These are phyloP conservation scores for Dione vanillae DNA, from an alignment of 2,888 invertebrate genomes.

Conservation along the genomic window DNA sequence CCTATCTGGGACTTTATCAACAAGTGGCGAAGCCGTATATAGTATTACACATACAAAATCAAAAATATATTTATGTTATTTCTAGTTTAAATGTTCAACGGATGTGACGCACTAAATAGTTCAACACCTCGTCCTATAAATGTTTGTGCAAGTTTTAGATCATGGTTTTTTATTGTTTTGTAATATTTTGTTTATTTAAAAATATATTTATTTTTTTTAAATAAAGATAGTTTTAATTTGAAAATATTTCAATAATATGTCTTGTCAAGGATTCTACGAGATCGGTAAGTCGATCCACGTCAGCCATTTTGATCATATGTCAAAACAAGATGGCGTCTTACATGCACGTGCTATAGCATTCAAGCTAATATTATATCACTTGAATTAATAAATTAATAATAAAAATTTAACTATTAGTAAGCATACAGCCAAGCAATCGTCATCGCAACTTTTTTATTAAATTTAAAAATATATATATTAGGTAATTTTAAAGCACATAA, in stretches of 20 bases:
- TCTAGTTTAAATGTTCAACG: conserved; percentile 35
- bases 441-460: conserved; percentile 2
- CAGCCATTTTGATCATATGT: conserved; percentile 47
- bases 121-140: background rate
- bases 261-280: conserved; percentile 79
- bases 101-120: conserved; percentile 33
- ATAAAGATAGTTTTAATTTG: conserved; percentile 40
- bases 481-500: conserved; percentile 11
- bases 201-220: conserved; percentile 26
- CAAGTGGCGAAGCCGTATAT: no score
- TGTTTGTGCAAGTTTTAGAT: conserved; percentile 19
- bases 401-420: background rate
- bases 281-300: conserved; percentile 69
- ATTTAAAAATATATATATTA: background rate
- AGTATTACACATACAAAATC: conserved; percentile 17
- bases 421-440: conserved; percentile 11
- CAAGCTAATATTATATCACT: conserved; percentile 27
- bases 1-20: no score
- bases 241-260: conserved; percentile 61
- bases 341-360: conserved; percentile 41
- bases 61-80: conserved; percentile 34
- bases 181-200: conserved; percentile 32
- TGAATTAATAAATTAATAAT: background rate
- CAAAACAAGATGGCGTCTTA: conserved; percentile 43
- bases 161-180: conserved; percentile 23